Evolutionary conservation across 2,113 vertebrate genomes (phyloP), one percentile per base, ranked within the genome.

Genomic region (Gasterosteus nipponicus): DNA sequence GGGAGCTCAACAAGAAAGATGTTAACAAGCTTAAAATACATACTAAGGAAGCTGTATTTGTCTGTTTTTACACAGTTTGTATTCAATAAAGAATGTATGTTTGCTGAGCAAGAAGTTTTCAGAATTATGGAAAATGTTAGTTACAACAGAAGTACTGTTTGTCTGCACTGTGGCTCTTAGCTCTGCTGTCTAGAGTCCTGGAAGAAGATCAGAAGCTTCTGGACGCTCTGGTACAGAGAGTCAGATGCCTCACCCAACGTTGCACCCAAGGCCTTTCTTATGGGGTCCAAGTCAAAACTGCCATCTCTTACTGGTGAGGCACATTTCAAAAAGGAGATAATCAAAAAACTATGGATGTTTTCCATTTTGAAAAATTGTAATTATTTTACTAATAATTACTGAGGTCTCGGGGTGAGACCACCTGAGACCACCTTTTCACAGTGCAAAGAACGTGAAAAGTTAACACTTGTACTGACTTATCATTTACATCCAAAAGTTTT

Each of bases 261-360:
- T 93, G 93, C 35, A 63, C 80, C n/a, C 75, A 92, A 22, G 87
- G 89, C 22, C 84, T 94, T 46, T 77, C 86, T 29, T 92, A 86
- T 15, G 88, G 89, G 10, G 76, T 65, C 0, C 89, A 92, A 56
- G 89, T 94, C 59, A 93, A 94, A 81, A 88, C 73, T 0, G 68
- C 91, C 22, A 87, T 96, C 51, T 81, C 81, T 31, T 86, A 94
- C 84, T 96, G 95, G 95, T 96, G 78, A 94, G 95, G 39, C 8
- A 1, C 44, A 68, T 19, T 56, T 81, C 4, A n/a, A 15, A 53
- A 6, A 75, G 38, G 19, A 10, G 11, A 66, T 39, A 35, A 58
- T 19, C 0, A 22, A 1, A 60, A 51, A 68, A 26, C n/a, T 58
- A 19, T 51, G 0, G 3, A 33, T 64, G 42, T n/a, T 58, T 14